Percentiles rank a stretch among this genome's conserved stretches.
Evolutionary conservation across 2,797 vertebrate species (phyloP).

Genomic region (Smutsia temminckii): DNA sequence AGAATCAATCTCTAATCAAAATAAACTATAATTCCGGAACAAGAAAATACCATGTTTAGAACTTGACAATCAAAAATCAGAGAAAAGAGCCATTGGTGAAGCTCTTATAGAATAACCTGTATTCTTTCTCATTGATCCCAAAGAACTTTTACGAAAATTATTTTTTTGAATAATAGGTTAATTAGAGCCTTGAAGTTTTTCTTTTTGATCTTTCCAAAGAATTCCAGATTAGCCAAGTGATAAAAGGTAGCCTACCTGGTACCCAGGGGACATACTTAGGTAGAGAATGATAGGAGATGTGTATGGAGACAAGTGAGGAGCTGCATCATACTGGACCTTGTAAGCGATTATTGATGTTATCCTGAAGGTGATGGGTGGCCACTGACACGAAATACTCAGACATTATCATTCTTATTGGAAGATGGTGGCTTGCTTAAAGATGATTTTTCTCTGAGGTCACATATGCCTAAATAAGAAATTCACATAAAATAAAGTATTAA

Average conservation of each 20-base stretch:
- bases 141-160: slow-evolving; percentile 46
- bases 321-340: neutral
- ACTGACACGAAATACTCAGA: neutral
- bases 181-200: neutral
- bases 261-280: neutral
- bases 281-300: neutral
- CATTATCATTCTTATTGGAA: neutral
- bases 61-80: slow-evolving; percentile 70
- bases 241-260: neutral
- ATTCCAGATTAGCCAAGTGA: neutral
- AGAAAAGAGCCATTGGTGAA: slow-evolving; percentile 33
- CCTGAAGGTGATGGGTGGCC: neutral
- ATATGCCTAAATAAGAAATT: slow-evolving; percentile 1
- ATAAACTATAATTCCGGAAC: slow-evolving; percentile 64
- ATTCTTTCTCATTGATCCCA: slow-evolving; percentile 36
- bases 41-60: slow-evolving; percentile 70
- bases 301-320: neutral
- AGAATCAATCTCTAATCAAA: slow-evolving; percentile 72
- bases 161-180: slow-evolving; percentile 46
- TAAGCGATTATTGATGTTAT: neutral
- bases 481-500: neutral
- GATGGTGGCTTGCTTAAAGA: neutral
- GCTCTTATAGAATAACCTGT: neutral
- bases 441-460: neutral
- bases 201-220: slow-evolving; percentile 29